Base-by-base conservation (phyloP, 2,113 vertebrate species). In the Emydura subglobosa region DNA sequence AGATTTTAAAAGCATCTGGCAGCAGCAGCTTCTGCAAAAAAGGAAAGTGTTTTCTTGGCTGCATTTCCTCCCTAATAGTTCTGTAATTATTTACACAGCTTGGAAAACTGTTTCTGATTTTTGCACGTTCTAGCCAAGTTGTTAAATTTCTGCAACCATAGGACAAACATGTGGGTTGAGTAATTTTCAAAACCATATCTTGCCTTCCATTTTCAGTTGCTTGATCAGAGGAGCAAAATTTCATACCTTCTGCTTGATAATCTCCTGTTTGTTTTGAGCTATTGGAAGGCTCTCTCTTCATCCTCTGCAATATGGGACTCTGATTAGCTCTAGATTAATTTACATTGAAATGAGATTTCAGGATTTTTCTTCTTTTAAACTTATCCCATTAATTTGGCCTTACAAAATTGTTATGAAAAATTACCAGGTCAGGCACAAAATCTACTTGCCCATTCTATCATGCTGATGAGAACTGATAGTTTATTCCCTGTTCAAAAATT, bases 191-290 rank as follows among this genome's bases (percentile, higher is more conserved):
- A 90, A 14, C 47, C 83, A 34, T 92, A 79, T 87, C 93, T 97
- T 89, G 34, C 91, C 85, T 96, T 97, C 50, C 83, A 29, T 94
- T 96, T 98, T 82, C 83, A 94, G 21, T 97, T 88, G 74, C 72
- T 42, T 72, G 65, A 82, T 92, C 53, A 54, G 47, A 57, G 94
- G 87, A 93, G 79, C 74, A 96, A 95, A 90, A 89, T 95, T 93
- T 97, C 83, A 61, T 49, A 76, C 22, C 97, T 89, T 54, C 59
- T 90, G 83, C 83, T 97, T 86, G 91, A 59, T 91, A 31, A 34
- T 57, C 39, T 88, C 34, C 19, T 17, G 1, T 82, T 83, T 55
- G 90, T 91, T 72, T 68, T 53, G 80, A 87, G 31, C 39, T 81
- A 29, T 42, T 79, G 39, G 88, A 79, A 91, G 57, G 21, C 25